Evolutionary conservation across 2,113 vertebrate species (phyloP), one percentile per base, ranked within the genome.

Genomic region (Sigmodon hispidus): DNA sequence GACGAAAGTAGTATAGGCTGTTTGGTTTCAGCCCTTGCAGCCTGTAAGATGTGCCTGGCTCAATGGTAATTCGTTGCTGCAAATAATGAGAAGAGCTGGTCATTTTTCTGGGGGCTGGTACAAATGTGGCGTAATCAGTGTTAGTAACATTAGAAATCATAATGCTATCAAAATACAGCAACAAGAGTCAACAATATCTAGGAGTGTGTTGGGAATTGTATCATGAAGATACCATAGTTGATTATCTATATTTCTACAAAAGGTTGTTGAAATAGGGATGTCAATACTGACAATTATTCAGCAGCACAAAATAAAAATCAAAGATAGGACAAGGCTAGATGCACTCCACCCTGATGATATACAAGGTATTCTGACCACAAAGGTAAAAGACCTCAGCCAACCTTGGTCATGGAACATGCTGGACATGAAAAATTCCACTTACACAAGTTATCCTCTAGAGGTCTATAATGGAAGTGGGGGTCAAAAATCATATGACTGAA

Each of bases 11-110:
- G 96, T 99, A 99, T 26, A 99, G 98, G 85, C 99, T 99, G 98
- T 99, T 99, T 92, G 99, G 99, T 97, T 99, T 99, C 96, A 99
- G 98, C 75, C 99, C 99, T 98, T 99, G 99, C 67, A 99, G 98
- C 12, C 99, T 99, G 67, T 99, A 99, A 0, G 99, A 99, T 65
- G 99, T 99, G 50, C 99, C 98, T 75, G 99, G 99, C 69, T 99
- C 99, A 69, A 99, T 99, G 97, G 99, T 99, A 98, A 99, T 98
- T 2, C 98, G 98, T 97, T 99, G 99, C 99, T 99, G 98, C 92
- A 96, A 96, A 91, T 70, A 93, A 94, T n/a, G 90, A 95, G 89
- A 48, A 81, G 45, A 86, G 29, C n/a, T 26, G 19, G 40, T 93
- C 57, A 48, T 67, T 59, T 89, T 80, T 45, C 70, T 94, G 50